phyloP scores from a whole-genome alignment of 1,140 invertebrate species.

The Calephelis virginiensis region DNA sequence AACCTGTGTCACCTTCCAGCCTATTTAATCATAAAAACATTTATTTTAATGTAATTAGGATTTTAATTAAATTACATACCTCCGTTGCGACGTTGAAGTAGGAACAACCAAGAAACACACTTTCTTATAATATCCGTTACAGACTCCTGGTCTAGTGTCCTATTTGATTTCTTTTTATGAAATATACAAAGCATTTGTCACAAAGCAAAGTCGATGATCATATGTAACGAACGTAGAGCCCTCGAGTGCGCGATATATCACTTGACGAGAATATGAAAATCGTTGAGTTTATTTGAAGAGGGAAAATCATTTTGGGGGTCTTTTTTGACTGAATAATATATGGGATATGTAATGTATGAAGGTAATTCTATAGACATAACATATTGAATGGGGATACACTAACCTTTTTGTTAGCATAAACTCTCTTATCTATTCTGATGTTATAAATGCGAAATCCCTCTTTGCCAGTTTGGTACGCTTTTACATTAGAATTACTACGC shows the following conservation, averaged over 20 bases:
- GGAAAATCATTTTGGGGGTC: slow-evolving; percentile 26
- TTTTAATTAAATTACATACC: no score
- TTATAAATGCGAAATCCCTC: no score
- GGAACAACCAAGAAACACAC: background rate
- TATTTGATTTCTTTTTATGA: slow-evolving; percentile 38
- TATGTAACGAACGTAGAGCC: slow-evolving; percentile 28
- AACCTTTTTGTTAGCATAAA: no score
- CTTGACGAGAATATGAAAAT: slow-evolving; percentile 30
- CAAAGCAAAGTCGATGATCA: slow-evolving; percentile 38
- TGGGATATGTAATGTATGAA: background rate
- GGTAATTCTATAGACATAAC: background rate
- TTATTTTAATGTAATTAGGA: no score
- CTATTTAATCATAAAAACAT: no score
- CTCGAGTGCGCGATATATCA: slow-evolving; percentile 30
- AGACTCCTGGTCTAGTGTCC: slow-evolving; percentile 9
- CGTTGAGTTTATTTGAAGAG: slow-evolving; percentile 33
- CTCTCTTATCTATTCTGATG: no score
- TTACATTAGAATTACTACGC: no score
- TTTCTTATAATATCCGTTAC: background rate
- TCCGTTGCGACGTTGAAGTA: no score
- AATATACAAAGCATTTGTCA: slow-evolving; percentile 41
- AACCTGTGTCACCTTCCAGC: no score
- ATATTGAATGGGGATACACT: background rate
- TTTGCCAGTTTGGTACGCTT: no score
- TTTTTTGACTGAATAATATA: slow-evolving; percentile 16